Evolutionary conservation across 2,797 vertebrate species (phyloP), one percentile per base, ranked within the genome.

Genomic region (Emydoidea blandingii): DNA sequence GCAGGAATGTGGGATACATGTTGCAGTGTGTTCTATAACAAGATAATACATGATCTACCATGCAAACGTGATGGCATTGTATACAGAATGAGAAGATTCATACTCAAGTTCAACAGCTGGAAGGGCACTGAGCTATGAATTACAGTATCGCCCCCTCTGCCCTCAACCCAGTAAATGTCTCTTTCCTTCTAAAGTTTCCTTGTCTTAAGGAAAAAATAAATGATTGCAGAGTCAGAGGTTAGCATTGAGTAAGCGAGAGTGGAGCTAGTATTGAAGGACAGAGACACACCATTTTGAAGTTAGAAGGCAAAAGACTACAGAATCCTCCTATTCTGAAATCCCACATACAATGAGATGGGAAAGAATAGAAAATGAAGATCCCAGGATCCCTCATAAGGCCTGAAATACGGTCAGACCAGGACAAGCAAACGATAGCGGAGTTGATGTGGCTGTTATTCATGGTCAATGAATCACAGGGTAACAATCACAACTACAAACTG

Each of bases 401-500:
- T 81, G 72, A 91, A 90, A 88, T 72, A 52, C 12, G 18, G 50
- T 65, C 27, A 54, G 25, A 54, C 9, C 65, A 68, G 56, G 44
- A 62, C 56, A 81, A 79, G 83, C 82, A 88, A 88, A 49, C 34
- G 79, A 41, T 49, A 81, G 29, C 62, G 49, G 25, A 52, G 59
- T 19, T 65, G 44, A 91, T 74, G 76, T 54, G 79, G 81, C 12
- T 90, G 44, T 89, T 88, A 78, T 57, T 91, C 78, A 53, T 65
- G 59, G 81, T 80, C 87, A n/a, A 5, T 88, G 78, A 88, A 34
- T 79, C 79, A 91, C 16, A 81, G 53, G 62, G 25, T 93, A 68
- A 93, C 90, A 79, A 95, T 74, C 37, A 74, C 83, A 85, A 86
- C 52, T 74, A 16, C 79, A 79, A 80, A 44, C 85, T 83, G 72